Conservation (phyloP, 1,140 invertebrate species). For the Brachionus manjavacas region DNA sequence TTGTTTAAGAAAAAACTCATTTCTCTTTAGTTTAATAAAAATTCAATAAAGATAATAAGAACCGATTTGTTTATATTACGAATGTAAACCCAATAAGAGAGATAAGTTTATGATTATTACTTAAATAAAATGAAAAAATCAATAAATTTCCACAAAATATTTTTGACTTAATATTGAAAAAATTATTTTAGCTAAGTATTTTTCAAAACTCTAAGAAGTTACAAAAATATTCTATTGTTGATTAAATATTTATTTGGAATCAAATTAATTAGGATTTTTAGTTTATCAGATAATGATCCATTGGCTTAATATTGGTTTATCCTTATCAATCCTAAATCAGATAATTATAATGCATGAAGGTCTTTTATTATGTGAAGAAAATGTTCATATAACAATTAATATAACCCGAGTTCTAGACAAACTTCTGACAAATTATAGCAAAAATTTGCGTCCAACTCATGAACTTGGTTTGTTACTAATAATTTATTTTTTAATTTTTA, state of each 20-base stretch:
- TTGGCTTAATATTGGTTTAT: neutral
- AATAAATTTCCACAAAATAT: neutral
- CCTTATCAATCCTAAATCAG: neutral
- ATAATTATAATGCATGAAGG: neutral
- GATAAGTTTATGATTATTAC: constrained; percentile 16
- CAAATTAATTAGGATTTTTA: neutral
- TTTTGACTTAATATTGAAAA: neutral
- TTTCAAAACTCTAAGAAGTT: neutral
- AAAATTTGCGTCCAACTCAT: constrained; percentile 21
- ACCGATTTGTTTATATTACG: neutral
- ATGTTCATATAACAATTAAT: neutral
- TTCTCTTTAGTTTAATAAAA: neutral
- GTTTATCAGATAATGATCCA: neutral
- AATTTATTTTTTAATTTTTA: neutral
- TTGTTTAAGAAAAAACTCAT: neutral
- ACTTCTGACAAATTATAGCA: constrained; percentile 38
- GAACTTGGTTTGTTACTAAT: neutral
- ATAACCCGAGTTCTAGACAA: constrained; percentile 31
- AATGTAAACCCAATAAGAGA: neutral
- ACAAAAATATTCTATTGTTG: neutral
- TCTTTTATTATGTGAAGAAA: neutral
- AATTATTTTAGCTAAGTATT: neutral
- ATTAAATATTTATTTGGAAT: neutral
- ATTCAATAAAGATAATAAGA: neutral
- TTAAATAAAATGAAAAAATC: constrained; percentile 8